Evolutionary conservation across 2,113 vertebrate species (phyloP).

Genomic region (Phaethornis superciliosus): DNA sequence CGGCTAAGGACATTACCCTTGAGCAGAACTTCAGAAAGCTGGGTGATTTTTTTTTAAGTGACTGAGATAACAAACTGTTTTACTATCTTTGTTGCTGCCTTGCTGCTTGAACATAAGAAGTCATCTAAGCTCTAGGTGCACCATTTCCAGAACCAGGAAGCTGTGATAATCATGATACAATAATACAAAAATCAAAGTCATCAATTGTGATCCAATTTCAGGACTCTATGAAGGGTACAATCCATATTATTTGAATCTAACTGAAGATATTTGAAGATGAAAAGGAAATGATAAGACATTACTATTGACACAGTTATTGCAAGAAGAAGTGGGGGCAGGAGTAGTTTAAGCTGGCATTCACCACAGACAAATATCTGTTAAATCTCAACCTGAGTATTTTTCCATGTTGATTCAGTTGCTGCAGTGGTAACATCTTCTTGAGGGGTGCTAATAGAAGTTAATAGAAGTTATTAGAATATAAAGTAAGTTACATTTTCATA

Average conservation of each 20-base stretch:
- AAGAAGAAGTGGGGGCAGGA: not conserved
- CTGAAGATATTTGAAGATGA: constrained; percentile 15
- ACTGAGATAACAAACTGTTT: not conserved
- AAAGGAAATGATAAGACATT: not conserved
- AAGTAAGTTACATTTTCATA: constrained; percentile 14
- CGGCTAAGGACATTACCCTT: not conserved
- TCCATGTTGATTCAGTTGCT: not conserved
- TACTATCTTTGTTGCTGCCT: not conserved
- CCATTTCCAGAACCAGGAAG: not conserved
- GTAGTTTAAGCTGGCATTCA: not conserved
- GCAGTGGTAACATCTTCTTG: not conserved
- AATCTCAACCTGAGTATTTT: not conserved
- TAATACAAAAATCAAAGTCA: not conserved
- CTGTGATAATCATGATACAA: not conserved
- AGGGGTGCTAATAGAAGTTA: not conserved
- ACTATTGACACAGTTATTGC: not conserved
- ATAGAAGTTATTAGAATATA: constrained; percentile 18
- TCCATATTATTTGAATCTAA: not conserved
- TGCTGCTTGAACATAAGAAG: not conserved
- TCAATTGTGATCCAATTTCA: constrained; percentile 5
- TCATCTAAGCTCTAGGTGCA: not conserved
- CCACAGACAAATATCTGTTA: not conserved
- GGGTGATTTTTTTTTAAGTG: accelerated
- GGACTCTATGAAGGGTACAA: not conserved
- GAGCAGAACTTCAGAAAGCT: not conserved